Conservation (phyloP, 2,113 vertebrate genomes). For the Aptenodytes forsteri region DNA sequence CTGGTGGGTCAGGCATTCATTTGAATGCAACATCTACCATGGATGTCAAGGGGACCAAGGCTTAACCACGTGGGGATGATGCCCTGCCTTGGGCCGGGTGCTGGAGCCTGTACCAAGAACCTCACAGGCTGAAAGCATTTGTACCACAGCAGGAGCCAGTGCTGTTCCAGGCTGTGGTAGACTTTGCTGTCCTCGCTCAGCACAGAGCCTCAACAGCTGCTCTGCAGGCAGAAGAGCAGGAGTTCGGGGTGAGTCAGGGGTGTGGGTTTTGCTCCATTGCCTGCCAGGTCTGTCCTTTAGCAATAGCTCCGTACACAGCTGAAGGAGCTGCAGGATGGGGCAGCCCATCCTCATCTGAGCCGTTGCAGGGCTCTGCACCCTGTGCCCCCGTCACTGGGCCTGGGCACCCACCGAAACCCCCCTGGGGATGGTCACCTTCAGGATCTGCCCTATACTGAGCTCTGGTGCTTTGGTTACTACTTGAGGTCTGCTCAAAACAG, state of each 20-base stretch:
- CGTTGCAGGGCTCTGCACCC: background rate
- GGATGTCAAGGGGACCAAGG: background rate
- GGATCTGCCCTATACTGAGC: background rate
- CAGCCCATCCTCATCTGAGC: background rate
- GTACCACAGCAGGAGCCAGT: background rate
- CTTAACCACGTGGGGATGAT: background rate
- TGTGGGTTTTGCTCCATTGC: background rate
- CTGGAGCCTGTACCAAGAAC: background rate
- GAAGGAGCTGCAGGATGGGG: background rate
- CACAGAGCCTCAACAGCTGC: background rate
- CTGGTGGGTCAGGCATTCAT: background rate
- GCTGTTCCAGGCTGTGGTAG: background rate
- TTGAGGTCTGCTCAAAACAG: background rate
- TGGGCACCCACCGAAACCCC: background rate
- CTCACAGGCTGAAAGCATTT: rapidly evolving
- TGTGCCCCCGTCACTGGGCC: background rate
- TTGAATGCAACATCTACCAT: rapidly evolving
- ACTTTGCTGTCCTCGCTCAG: background rate
- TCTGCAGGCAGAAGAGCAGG: background rate
- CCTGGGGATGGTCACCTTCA: rapidly evolving
- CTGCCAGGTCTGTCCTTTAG: background rate
- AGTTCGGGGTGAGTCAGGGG: rapidly evolving
- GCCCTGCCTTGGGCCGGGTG: background rate
- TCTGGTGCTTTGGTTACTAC: background rate
- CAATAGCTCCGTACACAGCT: background rate